A percentile compares a stretch with the other conserved stretches of the same genome.
These are phyloP conservation scores for Cotesia typhae DNA, from an alignment of 1,140 invertebrate genomes.

Conservation along the genomic window DNA sequence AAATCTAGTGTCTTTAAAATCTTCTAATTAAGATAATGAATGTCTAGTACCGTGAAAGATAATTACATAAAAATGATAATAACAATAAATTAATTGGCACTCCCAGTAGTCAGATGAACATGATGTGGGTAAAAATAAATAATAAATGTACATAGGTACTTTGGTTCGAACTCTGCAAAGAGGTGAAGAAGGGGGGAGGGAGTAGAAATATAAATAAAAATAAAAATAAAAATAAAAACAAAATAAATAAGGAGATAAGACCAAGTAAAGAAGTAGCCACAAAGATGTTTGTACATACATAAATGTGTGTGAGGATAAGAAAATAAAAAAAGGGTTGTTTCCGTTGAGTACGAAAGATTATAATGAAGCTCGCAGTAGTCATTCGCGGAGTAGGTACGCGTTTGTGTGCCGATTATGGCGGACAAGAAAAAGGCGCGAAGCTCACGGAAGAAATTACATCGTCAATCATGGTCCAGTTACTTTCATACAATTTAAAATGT, in stretches of 20 bases:
- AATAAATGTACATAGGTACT: neutral
- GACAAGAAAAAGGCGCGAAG: conserved; percentile 37
- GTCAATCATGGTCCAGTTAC: conserved; percentile 61
- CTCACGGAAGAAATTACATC: conserved; percentile 50
- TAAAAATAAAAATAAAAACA: neutral
- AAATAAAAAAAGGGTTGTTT: neutral
- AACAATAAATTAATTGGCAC: no score
- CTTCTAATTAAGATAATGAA: no score
- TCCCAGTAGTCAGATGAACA: no score
- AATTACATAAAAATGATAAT: no score
- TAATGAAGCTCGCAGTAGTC: no score
- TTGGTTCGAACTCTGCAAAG: conserved; percentile 1
- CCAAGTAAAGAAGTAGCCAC: neutral
- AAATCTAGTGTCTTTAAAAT: no score
- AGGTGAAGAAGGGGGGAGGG: conserved; percentile 9
- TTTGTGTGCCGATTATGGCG: conserved; percentile 16
- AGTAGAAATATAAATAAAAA: conserved; percentile 10
- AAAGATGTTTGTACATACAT: no score
- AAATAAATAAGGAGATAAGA: conserved; percentile 24
- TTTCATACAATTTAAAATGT: conserved; percentile 36
- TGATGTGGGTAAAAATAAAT: neutral
- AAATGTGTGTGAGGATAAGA: conserved; percentile 7
- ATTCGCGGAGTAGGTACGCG: neutral
- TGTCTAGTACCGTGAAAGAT: no score
- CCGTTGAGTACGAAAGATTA: no score